Evolutionary conservation across 1,140 invertebrate species (phyloP).

Genomic region (Heliconius congener): DNA sequence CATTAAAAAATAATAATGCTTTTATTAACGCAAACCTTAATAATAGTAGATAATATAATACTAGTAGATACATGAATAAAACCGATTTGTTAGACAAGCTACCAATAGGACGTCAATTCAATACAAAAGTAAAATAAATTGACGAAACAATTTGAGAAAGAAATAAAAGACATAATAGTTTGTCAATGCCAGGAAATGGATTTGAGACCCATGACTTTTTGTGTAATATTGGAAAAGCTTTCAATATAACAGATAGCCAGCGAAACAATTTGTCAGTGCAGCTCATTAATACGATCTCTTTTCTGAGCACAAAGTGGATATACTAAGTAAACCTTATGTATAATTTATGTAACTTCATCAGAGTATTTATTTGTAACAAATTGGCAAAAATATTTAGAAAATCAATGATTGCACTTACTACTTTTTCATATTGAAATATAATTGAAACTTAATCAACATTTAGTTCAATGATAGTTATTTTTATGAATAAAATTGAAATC

Average conservation of each 20-base stretch:
- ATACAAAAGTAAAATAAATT: conserved; percentile 26
- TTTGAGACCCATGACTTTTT: conserved; percentile 17
- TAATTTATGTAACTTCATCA: not conserved
- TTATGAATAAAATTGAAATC: no score
- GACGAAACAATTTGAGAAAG: conserved; percentile 29
- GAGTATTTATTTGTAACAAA: not conserved
- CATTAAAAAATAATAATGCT: not conserved
- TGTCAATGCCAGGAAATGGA: conserved; percentile 27
- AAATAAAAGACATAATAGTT: conserved; percentile 30
- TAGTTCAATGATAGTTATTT: no score
- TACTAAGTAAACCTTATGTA: not conserved
- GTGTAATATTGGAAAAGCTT: conserved; percentile 10
- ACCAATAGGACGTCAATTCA: conserved; percentile 18
- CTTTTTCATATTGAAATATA: not conserved
- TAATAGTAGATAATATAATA: not conserved
- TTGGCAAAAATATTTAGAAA: not conserved
- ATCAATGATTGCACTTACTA: not conserved
- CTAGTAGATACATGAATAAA: not conserved
- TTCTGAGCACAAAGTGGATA: not conserved
- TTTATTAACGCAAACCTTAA: not conserved
- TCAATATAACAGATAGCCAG: not conserved
- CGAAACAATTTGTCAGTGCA: conserved; percentile 8
- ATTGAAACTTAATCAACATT: no score
- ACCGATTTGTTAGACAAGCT: not conserved
- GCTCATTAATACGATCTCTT: conserved; percentile 2